A percentile compares a stretch with the other conserved stretches of the same genome.
phyloP scores from a whole-genome alignment of 1,140 invertebrate species.

The Drosophila lacertosa region DNA sequence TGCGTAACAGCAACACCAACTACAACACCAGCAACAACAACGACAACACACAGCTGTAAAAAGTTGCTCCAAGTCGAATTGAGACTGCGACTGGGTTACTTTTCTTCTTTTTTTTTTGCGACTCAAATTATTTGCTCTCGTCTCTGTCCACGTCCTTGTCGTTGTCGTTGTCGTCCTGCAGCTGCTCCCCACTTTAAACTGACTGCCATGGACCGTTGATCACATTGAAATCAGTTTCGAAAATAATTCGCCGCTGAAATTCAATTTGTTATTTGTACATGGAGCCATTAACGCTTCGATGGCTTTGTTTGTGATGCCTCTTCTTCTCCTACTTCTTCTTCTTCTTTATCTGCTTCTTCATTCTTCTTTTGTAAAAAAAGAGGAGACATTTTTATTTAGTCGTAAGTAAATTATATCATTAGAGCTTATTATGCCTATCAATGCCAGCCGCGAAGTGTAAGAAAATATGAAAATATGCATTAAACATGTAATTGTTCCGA shows the following conservation, averaged over 20 bases:
- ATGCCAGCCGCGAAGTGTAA: conserved; percentile 35
- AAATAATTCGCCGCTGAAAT: conserved; percentile 79
- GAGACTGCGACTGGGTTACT: conserved; percentile 39
- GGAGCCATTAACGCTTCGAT: conserved; percentile 72
- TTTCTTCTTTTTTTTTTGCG: conserved; percentile 4
- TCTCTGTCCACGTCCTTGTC: neutral
- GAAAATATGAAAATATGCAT: conserved; percentile 14
- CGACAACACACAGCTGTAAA: conserved; percentile 33
- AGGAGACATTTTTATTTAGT: conserved; percentile 68
- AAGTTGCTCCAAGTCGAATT: conserved; percentile 49
- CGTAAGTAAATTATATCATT: conserved; percentile 77
- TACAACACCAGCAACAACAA: conserved; percentile 2
- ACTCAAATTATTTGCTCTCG: conserved; percentile 36
- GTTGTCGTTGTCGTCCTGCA: conserved; percentile 29
- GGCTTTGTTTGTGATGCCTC: conserved; percentile 59
- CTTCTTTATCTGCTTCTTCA: neutral
- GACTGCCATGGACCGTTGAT: conserved; percentile 62
- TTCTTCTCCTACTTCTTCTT: conserved; percentile 11
- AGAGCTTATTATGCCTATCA: conserved; percentile 59
- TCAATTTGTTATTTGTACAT: conserved; percentile 82
- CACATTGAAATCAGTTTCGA: conserved; percentile 81
- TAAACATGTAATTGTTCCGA: conserved; percentile 48
- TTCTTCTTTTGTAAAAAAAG: neutral
- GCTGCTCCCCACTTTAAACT: conserved; percentile 58
- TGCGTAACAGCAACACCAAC: conserved; percentile 56